Evolutionary conservation across 2,888 invertebrate genomes (phyloP).

Genomic region (Brachyopa scutellaris): DNA sequence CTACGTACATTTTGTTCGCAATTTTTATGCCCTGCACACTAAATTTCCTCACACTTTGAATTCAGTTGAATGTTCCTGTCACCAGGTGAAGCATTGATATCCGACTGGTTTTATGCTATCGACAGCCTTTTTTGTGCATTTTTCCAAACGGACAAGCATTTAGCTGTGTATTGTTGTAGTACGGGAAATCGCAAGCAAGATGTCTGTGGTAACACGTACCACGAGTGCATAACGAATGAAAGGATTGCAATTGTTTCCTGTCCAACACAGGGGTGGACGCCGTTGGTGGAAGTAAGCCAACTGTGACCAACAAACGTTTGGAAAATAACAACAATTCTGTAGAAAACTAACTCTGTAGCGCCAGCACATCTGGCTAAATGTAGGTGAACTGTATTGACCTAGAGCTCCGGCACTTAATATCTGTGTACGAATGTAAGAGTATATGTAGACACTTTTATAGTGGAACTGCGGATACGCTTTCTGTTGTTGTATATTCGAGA

Average conservation of each 20-base stretch:
- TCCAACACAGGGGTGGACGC: conserved; percentile 53
- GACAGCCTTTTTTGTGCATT: conserved; percentile 32
- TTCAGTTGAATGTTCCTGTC: conserved; percentile 41
- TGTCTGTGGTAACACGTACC: conserved; percentile 63
- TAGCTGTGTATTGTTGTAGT: conserved; percentile 58
- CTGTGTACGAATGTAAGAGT: too few relatives aligned
- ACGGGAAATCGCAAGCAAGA: conserved; percentile 36
- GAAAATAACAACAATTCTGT: conserved; percentile 33
- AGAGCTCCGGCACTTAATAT: conserved; percentile 63
- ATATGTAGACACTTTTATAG: conserved; percentile 22
- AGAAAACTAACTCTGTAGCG: conserved; percentile 51
- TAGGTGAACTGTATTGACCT: conserved; percentile 71
- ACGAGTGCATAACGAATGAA: conserved; percentile 63
- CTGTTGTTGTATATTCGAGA: conserved; percentile 45
- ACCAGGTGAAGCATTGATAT: conserved; percentile 59
- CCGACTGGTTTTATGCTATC: conserved; percentile 33
- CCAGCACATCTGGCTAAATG: conserved; percentile 62
- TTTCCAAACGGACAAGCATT: conserved; percentile 58
- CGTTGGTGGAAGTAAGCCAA: conserved; percentile 58
- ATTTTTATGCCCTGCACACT: conserved; percentile 4
- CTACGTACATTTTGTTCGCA: conserved; percentile 10
- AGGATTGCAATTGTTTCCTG: conserved; percentile 70
- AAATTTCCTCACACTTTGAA: conserved; percentile 29
- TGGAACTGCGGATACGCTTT: conserved; percentile 47
- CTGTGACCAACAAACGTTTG: conserved; percentile 63